phyloP scores from a whole-genome alignment of 2,113 vertebrate genomes.

The Ranitomeya variabilis region DNA sequence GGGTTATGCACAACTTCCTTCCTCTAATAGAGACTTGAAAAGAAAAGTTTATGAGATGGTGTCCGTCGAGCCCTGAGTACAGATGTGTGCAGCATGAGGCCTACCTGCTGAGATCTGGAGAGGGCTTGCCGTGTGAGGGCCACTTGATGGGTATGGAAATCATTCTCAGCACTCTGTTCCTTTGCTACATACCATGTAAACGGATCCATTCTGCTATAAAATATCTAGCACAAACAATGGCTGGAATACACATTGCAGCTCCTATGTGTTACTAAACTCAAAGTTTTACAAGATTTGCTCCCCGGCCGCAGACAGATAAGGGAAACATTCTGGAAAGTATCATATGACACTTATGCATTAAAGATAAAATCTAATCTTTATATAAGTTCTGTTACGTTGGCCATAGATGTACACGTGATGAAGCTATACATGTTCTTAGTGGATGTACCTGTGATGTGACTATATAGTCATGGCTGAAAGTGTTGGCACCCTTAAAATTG shows the following conservation, averaged over 20 bases:
- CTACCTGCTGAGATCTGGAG: constrained; percentile 81
- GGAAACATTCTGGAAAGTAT: neutral
- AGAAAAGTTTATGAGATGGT: neutral
- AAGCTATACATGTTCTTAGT: too few relatives aligned
- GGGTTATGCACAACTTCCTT: constrained; percentile 8
- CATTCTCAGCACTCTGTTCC: constrained; percentile 6
- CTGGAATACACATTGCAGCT: constrained; percentile 32
- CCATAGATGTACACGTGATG: neutral
- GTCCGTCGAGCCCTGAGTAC: constrained; percentile 57
- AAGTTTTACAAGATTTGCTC: constrained; percentile 18
- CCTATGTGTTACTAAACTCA: neutral
- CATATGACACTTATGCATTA: constrained; percentile 11
- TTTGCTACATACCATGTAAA: neutral
- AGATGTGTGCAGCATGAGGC: constrained; percentile 77
- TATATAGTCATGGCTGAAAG: too few relatives aligned
- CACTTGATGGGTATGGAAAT: constrained; percentile 4
- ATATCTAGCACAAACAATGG: neutral
- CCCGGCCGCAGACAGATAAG: neutral
- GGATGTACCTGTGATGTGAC: too few relatives aligned
- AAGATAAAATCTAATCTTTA: neutral
- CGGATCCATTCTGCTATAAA: constrained; percentile 11
- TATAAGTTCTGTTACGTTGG: neutral
- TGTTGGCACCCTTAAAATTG: too few relatives aligned
- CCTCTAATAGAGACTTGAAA: constrained; percentile 22
- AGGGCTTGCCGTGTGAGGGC: constrained; percentile 52